A percentile compares a stretch with the other conserved stretches of the same genome.
phyloP scores from a whole-genome alignment of 2,888 invertebrate genomes.

The Ormia ochracea region DNA sequence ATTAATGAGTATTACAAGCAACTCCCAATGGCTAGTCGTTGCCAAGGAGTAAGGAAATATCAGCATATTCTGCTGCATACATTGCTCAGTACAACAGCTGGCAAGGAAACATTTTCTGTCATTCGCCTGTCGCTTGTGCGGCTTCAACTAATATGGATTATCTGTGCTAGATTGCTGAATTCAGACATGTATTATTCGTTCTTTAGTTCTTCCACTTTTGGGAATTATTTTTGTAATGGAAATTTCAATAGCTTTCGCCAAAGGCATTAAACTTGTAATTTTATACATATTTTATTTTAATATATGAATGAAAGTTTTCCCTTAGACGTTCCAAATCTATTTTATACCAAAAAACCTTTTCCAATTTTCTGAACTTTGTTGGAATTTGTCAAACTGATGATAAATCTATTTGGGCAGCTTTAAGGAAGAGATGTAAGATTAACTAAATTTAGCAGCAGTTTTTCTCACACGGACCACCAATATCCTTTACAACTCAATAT shows the following conservation, averaged over 20 bases:
- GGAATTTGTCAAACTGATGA: no score
- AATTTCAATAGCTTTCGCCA: not conserved
- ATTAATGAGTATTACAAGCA: constrained; percentile 45
- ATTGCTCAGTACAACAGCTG: not conserved
- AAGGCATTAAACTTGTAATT: not conserved
- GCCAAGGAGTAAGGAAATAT: constrained; percentile 13
- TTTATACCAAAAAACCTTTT: not conserved
- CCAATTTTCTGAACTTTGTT: not conserved
- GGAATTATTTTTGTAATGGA: not conserved
- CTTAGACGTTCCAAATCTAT: no score
- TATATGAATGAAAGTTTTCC: not conserved
- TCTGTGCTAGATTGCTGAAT: not conserved
- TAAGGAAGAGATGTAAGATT: no score
- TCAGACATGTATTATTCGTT: not conserved
- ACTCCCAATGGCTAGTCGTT: constrained; percentile 14
- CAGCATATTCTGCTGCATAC: not conserved
- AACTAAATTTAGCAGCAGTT: no score
- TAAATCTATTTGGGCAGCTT: no score
- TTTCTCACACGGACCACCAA: no score
- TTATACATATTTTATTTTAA: not conserved
- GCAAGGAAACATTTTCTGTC: not conserved
- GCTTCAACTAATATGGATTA: constrained; percentile 3
- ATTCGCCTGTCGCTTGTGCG: not conserved
- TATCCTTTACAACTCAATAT: no score
- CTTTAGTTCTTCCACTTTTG: not conserved